Conservation (phyloP, 2,797 vertebrate genomes). For the Decapterus maruadsi region DNA sequence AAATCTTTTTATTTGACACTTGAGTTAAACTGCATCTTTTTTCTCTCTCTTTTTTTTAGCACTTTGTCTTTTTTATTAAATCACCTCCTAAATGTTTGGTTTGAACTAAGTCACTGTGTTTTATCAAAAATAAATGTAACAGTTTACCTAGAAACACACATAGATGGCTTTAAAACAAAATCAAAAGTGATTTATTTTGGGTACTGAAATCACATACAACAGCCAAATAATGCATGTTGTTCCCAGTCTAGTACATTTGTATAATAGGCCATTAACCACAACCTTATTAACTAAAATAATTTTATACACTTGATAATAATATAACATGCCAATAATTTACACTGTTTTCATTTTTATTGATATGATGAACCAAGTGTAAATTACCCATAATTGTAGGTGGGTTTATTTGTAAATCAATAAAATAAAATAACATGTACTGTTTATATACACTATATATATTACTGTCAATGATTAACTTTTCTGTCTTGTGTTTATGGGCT, state of each 20-base stretch:
- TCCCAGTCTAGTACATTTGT: neutral
- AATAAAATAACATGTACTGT: neutral
- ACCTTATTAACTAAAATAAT: neutral
- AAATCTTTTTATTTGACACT: constrained; percentile 1
- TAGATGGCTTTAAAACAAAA: neutral
- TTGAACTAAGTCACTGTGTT: constrained; percentile 24
- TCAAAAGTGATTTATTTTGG: constrained; percentile 7
- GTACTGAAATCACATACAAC: neutral
- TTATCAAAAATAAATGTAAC: constrained; percentile 26
- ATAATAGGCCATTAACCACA: neutral
- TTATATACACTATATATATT: neutral
- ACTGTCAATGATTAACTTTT: neutral
- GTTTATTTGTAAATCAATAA: neutral
- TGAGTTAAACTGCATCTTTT: neutral
- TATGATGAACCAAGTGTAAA: neutral
- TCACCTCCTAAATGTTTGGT: constrained; percentile 14
- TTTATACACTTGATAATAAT: neutral
- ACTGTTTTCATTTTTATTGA: neutral
- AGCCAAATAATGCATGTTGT: neutral
- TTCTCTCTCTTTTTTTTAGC: too few species aligned
- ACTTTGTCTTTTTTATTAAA: constrained; percentile 6
- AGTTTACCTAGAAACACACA: constrained; percentile 14
- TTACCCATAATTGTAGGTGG: neutral
- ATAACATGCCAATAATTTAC: neutral
- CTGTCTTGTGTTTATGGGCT: neutral